phyloP scores from a whole-genome alignment of 2,888 invertebrate genomes.

The Parascotia fuliginaria region DNA sequence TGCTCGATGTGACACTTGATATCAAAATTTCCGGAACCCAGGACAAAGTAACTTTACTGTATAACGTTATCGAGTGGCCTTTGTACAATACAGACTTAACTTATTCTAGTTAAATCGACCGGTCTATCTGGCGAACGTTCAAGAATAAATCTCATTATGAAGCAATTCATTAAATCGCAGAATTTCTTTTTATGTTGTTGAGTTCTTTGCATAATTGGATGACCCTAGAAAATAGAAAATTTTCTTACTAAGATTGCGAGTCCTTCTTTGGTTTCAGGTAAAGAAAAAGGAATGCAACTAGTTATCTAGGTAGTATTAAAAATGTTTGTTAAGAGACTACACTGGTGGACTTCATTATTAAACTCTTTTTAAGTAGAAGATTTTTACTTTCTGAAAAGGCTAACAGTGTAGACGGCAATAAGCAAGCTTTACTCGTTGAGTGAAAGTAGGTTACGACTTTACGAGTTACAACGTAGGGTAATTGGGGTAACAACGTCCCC shows the following conservation, averaged over 20 bases:
- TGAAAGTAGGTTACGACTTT: conserved; percentile 53
- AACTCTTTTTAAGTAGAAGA: conserved; percentile 10
- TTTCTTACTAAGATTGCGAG: conserved; percentile 25
- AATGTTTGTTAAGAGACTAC: conserved; percentile 11
- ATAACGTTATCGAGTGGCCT: conserved; percentile 10
- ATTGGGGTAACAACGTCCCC: conserved; percentile 45
- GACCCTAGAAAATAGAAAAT: conserved; percentile 42
- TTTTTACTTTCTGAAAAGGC: conserved; percentile 31
- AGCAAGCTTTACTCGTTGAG: conserved; percentile 40
- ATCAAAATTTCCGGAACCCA: conserved; percentile 9
- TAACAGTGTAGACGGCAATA: conserved; percentile 39
- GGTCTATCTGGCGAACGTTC: conserved; percentile 11
- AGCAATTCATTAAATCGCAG: conserved; percentile 40
- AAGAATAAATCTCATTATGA: conserved; percentile 29
- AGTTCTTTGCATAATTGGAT: conserved; percentile 52
- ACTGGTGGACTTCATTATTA: conserved; percentile 1
- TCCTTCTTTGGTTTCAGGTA: conserved; percentile 13
- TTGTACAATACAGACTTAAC: conserved; percentile 6
- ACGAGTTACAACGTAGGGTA: conserved; percentile 47
- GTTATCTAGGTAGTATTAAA: conserved; percentile 12
- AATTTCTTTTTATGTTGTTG: conserved; percentile 33
- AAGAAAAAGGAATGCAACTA: conserved; percentile 18
- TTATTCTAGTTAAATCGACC: conserved; percentile 14
- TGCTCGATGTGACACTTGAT: conserved; percentile 10
- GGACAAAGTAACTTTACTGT: conserved; percentile 6